phyloP scores from a whole-genome alignment of 1,140 invertebrate species.

The Drosophila burlai region DNA sequence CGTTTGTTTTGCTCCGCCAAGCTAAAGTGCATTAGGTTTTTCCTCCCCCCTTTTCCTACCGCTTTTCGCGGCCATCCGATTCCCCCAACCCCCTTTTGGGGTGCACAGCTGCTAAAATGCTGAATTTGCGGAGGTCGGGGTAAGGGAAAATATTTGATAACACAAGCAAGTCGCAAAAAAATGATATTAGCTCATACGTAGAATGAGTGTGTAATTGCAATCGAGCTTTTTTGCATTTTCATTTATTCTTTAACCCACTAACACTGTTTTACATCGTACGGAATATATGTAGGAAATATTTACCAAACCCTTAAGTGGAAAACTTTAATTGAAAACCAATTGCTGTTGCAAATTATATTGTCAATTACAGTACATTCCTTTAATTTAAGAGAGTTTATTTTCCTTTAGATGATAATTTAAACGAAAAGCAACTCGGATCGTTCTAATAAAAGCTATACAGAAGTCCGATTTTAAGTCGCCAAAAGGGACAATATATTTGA shows the following conservation, averaged over 20 bases:
- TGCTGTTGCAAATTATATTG: neutral
- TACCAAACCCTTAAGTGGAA: too few relatives aligned
- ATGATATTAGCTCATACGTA: conserved; percentile 56
- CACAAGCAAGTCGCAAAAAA: conserved; percentile 34
- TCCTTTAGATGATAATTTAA: too few relatives aligned
- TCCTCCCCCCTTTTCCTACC: neutral
- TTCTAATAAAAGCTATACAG: neutral
- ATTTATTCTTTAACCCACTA: conserved; percentile 12
- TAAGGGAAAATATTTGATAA: conserved; percentile 52
- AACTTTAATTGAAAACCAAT: neutral
- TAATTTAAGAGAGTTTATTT: neutral
- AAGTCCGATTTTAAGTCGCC: neutral
- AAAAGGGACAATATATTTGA: neutral
- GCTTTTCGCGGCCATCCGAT: neutral
- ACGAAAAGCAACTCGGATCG: neutral
- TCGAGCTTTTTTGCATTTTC: conserved; percentile 13
- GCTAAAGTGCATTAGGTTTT: conserved; percentile 45
- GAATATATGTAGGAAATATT: neutral
- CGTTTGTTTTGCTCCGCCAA: conserved; percentile 49
- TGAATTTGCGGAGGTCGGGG: conserved; percentile 33
- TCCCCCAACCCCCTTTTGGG: neutral
- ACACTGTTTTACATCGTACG: too few relatives aligned
- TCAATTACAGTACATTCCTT: neutral
- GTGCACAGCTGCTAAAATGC: conserved; percentile 22
- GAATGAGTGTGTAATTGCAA: conserved; percentile 32